These are phyloP conservation scores for Sinhomidia bicolor DNA, from an alignment of 2,888 invertebrate species.

Conservation along the genomic window DNA sequence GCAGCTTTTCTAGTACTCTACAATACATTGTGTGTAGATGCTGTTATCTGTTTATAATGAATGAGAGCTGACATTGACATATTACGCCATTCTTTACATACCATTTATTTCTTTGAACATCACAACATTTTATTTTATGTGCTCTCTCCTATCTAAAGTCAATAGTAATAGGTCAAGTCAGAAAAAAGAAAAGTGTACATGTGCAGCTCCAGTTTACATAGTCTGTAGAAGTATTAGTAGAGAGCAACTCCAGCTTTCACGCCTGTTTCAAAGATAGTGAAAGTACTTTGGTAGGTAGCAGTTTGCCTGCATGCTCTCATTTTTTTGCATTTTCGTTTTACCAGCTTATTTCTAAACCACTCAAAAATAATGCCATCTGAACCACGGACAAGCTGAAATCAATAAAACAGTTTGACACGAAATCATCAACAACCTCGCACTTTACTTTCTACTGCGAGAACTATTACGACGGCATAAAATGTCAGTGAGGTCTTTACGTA, in stretches of 20 bases:
- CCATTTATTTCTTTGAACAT: neutral
- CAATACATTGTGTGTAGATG: conserved; percentile 1
- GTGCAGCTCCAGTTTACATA: conserved; percentile 8
- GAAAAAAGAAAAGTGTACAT: neutral
- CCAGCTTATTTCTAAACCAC: neutral
- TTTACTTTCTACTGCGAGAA: conserved; percentile 6
- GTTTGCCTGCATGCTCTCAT: neutral
- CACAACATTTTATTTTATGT: neutral
- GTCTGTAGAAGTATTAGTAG: too few species aligned
- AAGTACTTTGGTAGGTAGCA: neutral
- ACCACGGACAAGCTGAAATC: conserved; percentile 26
- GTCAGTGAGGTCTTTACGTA: neutral
- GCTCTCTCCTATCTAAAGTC: conserved; percentile 1
- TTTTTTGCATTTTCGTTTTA: neutral
- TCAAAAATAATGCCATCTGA: conserved; percentile 23
- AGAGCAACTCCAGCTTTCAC: neutral
- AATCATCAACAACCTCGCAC: neutral
- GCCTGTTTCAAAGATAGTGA: neutral
- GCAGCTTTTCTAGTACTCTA: conserved; percentile 21
- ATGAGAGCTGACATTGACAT: conserved; percentile 38
- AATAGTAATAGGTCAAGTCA: neutral
- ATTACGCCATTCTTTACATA: neutral
- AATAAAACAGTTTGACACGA: conserved; percentile 8
- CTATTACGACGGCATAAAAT: neutral
- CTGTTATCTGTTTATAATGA: conserved; percentile 24